Evolutionary conservation across 2,797 vertebrate species (phyloP), one percentile per base, ranked within the genome.

Genomic region (Eurystomus glaucurus): DNA sequence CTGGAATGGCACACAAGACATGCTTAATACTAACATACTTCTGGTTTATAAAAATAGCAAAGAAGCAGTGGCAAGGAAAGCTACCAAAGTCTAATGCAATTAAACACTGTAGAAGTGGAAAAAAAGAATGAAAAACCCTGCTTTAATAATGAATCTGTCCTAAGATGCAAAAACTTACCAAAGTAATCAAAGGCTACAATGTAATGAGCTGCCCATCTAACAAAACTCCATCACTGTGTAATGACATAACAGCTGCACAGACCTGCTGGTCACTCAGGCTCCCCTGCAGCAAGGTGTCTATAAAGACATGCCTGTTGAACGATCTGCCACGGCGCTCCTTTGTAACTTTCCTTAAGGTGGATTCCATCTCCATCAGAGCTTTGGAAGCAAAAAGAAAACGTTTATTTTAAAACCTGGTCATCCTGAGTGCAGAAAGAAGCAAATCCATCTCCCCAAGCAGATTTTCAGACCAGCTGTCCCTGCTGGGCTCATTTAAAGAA

Each of bases 211-310:
- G 60, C 41, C 75, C 70, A 69, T 78, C 25, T 76, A 87, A 31
- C 31, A 65, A 33, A 90, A 91, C 19, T 78, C 61, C n/a, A 43
- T 71, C 80, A 64, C 20, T 35, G 33, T 61, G 62, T 78, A 33
- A 94, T 37, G 75, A 91, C 29, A 22, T 7, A 61, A 77, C 48
- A 96, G 91, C 48, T 78, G 50, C 51, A 94, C 61, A 98, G 95
- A 99, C 99, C 99, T 99, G 99, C 93, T 98, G 99, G 83, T 99
- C 99, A 66, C 97, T 99, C 92, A 99, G 98, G 93, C 96, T 99
- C 69, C 99, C 99, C 96, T 99, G 99, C 55, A 99, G 97, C 96
- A 99, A 98, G 61, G 98, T 97, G 96, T 99, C 99, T 88, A 99
- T 97, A 95, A 99, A 99, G 78, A 98, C 96, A 0, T 97, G 93